phyloP scores from a whole-genome alignment of 2,113 vertebrate genomes.

The Rhinopomastus cyanomelas region DNA sequence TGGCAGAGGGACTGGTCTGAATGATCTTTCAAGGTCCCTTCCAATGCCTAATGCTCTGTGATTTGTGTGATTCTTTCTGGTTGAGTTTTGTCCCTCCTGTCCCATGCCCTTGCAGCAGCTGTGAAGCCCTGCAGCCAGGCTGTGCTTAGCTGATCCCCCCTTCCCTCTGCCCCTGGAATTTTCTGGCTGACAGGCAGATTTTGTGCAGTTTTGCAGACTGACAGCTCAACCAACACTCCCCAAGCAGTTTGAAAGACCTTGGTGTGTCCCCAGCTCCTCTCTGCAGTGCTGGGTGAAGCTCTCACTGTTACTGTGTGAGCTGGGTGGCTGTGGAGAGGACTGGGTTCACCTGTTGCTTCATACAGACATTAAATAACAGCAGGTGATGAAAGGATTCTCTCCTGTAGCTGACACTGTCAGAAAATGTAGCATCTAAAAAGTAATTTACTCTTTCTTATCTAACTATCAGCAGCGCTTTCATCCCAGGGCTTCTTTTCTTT shows the following conservation, averaged over 20 bases:
- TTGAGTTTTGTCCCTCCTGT: neutral
- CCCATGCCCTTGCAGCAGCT: neutral
- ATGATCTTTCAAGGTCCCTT: no score
- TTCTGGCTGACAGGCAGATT: accelerated
- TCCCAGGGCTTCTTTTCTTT: neutral
- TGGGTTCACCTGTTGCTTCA: neutral
- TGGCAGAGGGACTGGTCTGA: no score
- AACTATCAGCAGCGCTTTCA: slow-evolving; percentile 13
- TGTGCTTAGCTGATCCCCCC: neutral
- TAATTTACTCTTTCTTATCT: neutral
- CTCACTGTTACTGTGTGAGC: neutral
- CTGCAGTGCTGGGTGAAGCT: neutral
- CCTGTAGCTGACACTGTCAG: neutral
- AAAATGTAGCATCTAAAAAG: neutral
- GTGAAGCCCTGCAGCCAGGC: accelerated
- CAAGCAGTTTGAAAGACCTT: neutral
- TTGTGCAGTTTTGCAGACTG: neutral
- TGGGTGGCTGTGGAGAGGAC: neutral
- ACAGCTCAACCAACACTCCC: neutral
- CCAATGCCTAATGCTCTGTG: no score
- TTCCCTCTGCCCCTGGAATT: neutral
- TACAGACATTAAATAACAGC: neutral
- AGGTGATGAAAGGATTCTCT: neutral
- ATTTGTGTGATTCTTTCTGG: neutral
- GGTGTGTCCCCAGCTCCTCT: neutral